A percentile compares a stretch with the other conserved stretches of the same genome.
Conservation (phyloP, 2,113 vertebrate genomes). For the Callospermophilus lateralis region DNA sequence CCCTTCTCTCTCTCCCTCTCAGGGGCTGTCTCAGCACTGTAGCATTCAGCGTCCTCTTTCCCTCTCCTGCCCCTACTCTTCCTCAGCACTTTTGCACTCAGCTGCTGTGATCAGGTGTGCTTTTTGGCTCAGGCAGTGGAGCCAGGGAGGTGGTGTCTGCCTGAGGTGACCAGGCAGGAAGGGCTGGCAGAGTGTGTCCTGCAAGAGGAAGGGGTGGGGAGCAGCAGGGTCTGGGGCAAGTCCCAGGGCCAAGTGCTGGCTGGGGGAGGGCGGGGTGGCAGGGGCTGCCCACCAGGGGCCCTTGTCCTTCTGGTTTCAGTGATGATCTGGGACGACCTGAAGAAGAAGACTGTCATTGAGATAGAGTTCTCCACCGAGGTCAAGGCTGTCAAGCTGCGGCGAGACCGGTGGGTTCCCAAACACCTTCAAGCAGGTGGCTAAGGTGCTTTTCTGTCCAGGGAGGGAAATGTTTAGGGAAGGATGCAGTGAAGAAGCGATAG, state of each 20-base stretch:
- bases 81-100: too few relatives aligned
- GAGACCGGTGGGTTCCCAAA: conserved; percentile 91
- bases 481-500: neutral
- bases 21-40: too few relatives aligned
- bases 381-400: conserved; percentile 97
- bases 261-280: neutral
- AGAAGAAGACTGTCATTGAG: conserved; percentile 99
- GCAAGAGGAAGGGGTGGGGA: too few relatives aligned
- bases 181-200: neutral
- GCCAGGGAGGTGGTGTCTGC: neutral
- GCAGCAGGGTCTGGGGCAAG: neutral
- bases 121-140: neutral
- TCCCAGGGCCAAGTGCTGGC: too few relatives aligned
- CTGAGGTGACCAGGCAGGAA: neutral
- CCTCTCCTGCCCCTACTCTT: too few relatives aligned
- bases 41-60: too few relatives aligned
- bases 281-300: neutral
- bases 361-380: conserved; percentile 99
- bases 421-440: neutral
- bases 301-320: conserved; percentile 87
- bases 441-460: neutral
- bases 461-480: neutral
- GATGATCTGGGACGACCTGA: conserved; percentile 99
- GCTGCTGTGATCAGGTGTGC: neutral
- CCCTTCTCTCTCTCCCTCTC: too few relatives aligned